Percentiles rank a stretch among this genome's conserved stretches.
Evolutionary conservation across 2,888 invertebrate genomes (phyloP).

Genomic region (Girardia tigrina): DNA sequence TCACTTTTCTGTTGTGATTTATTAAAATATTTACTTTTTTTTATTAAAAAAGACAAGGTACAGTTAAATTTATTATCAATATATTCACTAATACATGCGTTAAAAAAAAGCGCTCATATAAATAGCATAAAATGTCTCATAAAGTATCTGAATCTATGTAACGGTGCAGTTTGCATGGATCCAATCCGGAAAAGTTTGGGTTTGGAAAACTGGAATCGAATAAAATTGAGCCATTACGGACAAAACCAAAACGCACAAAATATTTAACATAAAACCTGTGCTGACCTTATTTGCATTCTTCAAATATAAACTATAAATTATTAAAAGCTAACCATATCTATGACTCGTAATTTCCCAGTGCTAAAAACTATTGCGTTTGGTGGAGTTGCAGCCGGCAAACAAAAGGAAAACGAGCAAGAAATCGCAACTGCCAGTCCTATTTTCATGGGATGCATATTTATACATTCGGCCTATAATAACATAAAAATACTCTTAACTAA

Average conservation of each 20-base stretch:
- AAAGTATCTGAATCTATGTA: too few species aligned
- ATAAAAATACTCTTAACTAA: too few species aligned
- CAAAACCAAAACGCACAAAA: background rate
- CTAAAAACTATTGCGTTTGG: background rate
- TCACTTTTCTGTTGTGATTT: too few species aligned
- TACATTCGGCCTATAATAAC: conserved; percentile 10
- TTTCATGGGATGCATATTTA: background rate
- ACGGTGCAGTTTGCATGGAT: background rate
- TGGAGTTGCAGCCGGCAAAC: conserved; percentile 11
- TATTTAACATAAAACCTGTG: background rate
- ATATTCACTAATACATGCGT: too few species aligned
- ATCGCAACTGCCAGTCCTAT: background rate
- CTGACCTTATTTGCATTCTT: background rate
- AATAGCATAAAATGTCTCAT: too few species aligned
- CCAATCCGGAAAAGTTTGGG: background rate
- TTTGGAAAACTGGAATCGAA: background rate
- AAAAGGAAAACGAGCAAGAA: conserved; percentile 10
- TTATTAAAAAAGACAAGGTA: too few species aligned
- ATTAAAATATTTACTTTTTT: too few species aligned
- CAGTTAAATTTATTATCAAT: too few species aligned
- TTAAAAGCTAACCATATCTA: background rate
- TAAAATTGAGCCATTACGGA: background rate
- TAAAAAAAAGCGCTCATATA: too few species aligned
- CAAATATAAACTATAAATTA: background rate
- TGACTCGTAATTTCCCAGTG: background rate